Evolutionary conservation across 2,888 invertebrate genomes (phyloP), one percentile per base, ranked within the genome.

Genomic region (Hypercompe scribonia): DNA sequence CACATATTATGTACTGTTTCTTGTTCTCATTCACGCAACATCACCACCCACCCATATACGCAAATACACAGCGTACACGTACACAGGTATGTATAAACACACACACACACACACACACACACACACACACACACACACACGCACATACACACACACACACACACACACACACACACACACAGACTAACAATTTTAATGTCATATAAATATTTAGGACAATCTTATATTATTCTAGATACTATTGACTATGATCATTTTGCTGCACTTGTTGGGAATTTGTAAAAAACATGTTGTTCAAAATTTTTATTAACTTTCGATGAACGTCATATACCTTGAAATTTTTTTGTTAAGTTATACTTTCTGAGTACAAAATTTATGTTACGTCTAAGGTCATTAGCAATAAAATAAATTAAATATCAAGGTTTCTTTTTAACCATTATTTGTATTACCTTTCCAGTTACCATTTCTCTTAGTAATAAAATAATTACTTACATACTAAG

Each of bases 311-410:
- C 24, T 34, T 11, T 21, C 15, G n/a, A 36, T 39, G 39, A 24
- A n/a, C 31, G 42, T 5, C 11, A 42, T n/a, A 18, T 33, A 24
- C 34, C 68, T 33, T 54, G 34, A 34, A 61, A 46, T 66, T n/a
- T 42, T 76, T 70, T 73, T 68, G 50, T 71, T 70, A 72, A 15
- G 69, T 68, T 78, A 24, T 75, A 75, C 46, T 64, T 78, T 77
- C 77, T 71, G 74, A 84, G 80, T 81, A 81, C 77, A 84, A 83
- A 83, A 50, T 50, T 78, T 77, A 78, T 80, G 70, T 81, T 76
- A 81, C 73, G 66, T 39, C 3, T 81, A 78, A 81, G 83, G 81
- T 81, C 81, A 78, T 74, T 73, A 83, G 78, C 28, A 78, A 68
- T 75, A 79, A 77, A 78, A 18, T 76, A 64, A 10, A 76, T 76